Base-by-base conservation (phyloP, 2,888 invertebrate species). In the Cosmorhoe ocellata region DNA sequence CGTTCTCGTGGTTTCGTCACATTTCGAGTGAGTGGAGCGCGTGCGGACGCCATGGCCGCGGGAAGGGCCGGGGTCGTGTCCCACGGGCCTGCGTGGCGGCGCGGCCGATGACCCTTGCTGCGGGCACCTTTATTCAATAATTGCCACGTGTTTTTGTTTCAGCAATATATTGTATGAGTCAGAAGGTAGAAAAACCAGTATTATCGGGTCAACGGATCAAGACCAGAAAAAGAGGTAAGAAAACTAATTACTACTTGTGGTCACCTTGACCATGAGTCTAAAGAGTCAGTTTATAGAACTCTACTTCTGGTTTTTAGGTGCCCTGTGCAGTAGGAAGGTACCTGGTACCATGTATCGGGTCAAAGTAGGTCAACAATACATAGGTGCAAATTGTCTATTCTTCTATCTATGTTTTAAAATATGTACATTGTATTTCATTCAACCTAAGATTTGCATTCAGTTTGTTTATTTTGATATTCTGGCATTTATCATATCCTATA, bases 131-230 rank as follows among this genome's bases (percentile, higher is more conserved):
- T 70, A 65, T 62, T 63, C 61, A 70, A 43, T 86, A 83, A 86
- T 79, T 85, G 87, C 89, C 89, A 89, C 88, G 89, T 88, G 87
- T 85, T 80, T 71, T 71, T 67, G 53, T 93, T 93, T 66, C 92
- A 95, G 95, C 94, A 93, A 94, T 93, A 93, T 93, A 93, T 98
- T 98, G 97, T 98, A 98, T 98, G 98, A 98, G 97, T 98, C 98
- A 98, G 94, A 98, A 98, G 96, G 96, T 95, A 94, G 98, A 98
- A 97, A 98, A 98, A 97, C 98, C 98, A 95, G 96, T 98, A 95
- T 94, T 98, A 95, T 98, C 98, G 95, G 98, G 98, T 97, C 98
- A 98, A 94, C 98, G 98, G 94, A 98, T 98, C 94, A 98, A 98
- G 97, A 98, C 98, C 97, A 96, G 98, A 95, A 98, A 98, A 96